Evolutionary conservation across 2,113 vertebrate genomes (phyloP), one percentile per base, ranked within the genome.

Genomic region (Mus pahari): DNA sequence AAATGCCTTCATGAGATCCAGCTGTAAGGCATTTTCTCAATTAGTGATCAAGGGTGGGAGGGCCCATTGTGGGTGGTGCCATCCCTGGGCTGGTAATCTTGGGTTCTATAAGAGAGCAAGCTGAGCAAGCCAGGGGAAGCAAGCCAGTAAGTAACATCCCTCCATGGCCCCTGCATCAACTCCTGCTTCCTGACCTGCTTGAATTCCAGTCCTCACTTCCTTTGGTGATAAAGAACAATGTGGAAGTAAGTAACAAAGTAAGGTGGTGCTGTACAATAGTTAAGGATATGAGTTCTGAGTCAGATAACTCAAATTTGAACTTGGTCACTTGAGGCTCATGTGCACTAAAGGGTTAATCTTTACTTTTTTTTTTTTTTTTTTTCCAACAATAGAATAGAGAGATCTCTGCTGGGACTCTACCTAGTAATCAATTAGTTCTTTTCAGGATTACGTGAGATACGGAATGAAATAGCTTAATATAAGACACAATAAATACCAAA

Each of bases 301-400:
- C 36, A n/a, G 10, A 94, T 17, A 91, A 60, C 58, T 62, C 50
- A 20, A 74, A 50, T 75, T n/a, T 39, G 11, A 90, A 64, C 45
- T 94, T 92, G 82, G 70, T 53, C 33, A 13, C 28, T 83, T 48
- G 81, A 86, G 86, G 12, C 13, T 68, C 87, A 3, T 70, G 17
- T 70, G 17, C 84, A 20, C n/a, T 50, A n/a, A 88, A 71, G 20
- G 75, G n/a, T 78, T 82, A 48, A 71, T 73, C 28, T 53, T 36
- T 14, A 58, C 55, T 11, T 89, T 50, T 95, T 55, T 17, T 45
- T 66, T 95, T 55, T 17, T 39, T 66, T 79, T 93, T 64, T 94
- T 50, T 14, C 70, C 66, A 86, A 53, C 20, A 73, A 42, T 82
- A 60, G 55, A 91, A 93, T 81, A n/a, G 33, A 48, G 90, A 79